Evolutionary conservation across 2,888 invertebrate species (phyloP).

Genomic region (Cataglyphis altisquamis): DNA sequence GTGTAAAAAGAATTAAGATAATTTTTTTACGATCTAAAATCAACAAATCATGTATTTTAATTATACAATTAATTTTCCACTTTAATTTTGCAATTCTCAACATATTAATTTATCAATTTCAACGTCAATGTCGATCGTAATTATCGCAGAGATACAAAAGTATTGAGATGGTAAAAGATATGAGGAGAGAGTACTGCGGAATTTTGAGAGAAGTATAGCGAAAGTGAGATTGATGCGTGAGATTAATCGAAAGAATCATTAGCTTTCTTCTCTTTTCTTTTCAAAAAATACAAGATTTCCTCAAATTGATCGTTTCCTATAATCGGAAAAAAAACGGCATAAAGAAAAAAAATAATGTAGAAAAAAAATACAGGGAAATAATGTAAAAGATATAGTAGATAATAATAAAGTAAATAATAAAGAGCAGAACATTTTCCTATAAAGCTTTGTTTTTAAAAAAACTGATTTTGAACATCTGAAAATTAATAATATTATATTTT

Average conservation of each 20-base stretch:
- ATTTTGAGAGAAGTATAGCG: background rate
- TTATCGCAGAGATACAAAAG: background rate
- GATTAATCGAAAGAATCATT: background rate
- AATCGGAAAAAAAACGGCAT: no score
- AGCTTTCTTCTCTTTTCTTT: background rate
- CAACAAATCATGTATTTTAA: background rate
- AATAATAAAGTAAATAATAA: no score
- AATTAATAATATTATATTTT: no score
- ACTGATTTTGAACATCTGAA: no score
- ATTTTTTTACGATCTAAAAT: background rate
- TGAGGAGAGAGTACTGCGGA: background rate
- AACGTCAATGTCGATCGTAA: background rate
- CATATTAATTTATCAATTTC: background rate
- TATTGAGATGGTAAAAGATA: slow-evolving; percentile 23
- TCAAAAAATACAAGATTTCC: background rate
- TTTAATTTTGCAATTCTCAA: slow-evolving; percentile 5
- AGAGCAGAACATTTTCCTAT: no score
- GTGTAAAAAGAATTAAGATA: background rate
- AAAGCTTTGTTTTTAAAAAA: no score
- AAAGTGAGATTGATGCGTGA: slow-evolving; percentile 2
- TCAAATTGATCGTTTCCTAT: no score
- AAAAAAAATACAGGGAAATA: no score
- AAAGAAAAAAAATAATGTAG: no score
- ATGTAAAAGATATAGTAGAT: no score
- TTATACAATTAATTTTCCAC: background rate